A percentile compares a stretch with the other conserved stretches of the same genome.
Conservation (phyloP, 2,113 vertebrate genomes). For the Otolemur garnettii region DNA sequence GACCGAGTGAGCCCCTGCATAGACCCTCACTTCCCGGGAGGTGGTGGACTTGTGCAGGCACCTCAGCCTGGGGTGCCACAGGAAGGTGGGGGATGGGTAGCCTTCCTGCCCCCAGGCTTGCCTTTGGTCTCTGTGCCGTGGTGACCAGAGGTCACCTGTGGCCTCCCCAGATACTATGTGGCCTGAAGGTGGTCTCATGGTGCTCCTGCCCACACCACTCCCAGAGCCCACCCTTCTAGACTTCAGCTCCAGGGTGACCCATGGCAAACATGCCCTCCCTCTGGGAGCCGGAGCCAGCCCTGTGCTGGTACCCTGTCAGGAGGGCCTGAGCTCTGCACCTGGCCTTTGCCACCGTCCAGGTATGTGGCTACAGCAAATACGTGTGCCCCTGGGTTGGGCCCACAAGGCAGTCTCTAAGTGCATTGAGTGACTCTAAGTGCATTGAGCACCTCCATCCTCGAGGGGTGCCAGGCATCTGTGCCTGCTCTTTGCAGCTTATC, state of each 20-base stretch:
- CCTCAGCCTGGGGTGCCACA: background rate
- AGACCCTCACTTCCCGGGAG: background rate
- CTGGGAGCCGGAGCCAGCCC: background rate
- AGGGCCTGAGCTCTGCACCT: background rate
- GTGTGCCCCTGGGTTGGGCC: background rate
- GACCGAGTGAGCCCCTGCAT: slow-evolving; percentile 90
- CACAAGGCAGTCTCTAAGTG: background rate
- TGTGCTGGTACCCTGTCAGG: background rate
- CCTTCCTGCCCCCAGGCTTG: background rate
- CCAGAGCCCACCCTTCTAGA: background rate
- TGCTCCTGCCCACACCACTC: too few species aligned
- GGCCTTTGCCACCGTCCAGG: background rate
- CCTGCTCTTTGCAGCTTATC: background rate
- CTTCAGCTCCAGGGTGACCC: background rate
- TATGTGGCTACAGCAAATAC: background rate
- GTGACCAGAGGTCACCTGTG: too few species aligned
- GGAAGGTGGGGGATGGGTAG: background rate
- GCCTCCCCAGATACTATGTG: background rate
- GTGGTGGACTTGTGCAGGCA: too few species aligned
- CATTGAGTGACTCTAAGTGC: too few species aligned
- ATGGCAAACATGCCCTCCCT: background rate
- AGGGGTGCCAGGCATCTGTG: background rate
- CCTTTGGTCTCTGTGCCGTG: background rate
- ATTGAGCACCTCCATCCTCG: too few species aligned
- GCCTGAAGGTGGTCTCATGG: background rate